Evolutionary conservation across 2,113 vertebrate genomes (phyloP), one percentile per base, ranked within the genome.

Genomic region (Atractosteus spatula): DNA sequence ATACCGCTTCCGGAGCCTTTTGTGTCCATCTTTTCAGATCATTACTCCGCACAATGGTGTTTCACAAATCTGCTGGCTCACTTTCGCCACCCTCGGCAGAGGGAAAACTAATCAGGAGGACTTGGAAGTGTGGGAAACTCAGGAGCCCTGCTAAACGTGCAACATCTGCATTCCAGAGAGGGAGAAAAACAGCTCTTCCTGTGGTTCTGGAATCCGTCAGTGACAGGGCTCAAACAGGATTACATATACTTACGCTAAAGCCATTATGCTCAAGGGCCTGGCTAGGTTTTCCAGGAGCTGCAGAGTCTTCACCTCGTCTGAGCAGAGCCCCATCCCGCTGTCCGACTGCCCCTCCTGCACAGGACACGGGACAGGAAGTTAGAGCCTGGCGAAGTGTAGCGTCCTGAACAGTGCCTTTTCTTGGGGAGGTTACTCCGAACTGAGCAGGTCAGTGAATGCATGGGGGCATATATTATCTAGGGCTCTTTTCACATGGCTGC

Each of bases 261-360:
- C 91, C 89, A 96, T 95, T 82, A 96, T 93, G 85, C 94, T 95
- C 2, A 93, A 90, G 14, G 94, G 94, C 87, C 91, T 91, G 66
- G 92, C 91, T 55, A 93, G 77, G 1, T 94, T 93, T 65, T 96
- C 93, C 68, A 95, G 70, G 43, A 87, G 87, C 87, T 94, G 95
- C 42, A 92, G 89, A 51, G 91, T 92, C 70, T 93, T 92, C 56
- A 95, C 89, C 82, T 94, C 94, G 3, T 95, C 91, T 3, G 94
- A 92, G 0, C 93, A 93, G 71, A 97, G 73, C 71, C 93, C 94
- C 93, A 96, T 93, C 41, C 95, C 94, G 0, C 94, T 96, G 86
- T 97, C 95, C 0, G 94, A 92, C 70, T 95, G 91, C 0, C 86
- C 73, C 10, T 87, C 91, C 95, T 96, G 87, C 68, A 68, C 2